Conservation (phyloP, 2,797 vertebrate species). For the Macropus fuliginosus region DNA sequence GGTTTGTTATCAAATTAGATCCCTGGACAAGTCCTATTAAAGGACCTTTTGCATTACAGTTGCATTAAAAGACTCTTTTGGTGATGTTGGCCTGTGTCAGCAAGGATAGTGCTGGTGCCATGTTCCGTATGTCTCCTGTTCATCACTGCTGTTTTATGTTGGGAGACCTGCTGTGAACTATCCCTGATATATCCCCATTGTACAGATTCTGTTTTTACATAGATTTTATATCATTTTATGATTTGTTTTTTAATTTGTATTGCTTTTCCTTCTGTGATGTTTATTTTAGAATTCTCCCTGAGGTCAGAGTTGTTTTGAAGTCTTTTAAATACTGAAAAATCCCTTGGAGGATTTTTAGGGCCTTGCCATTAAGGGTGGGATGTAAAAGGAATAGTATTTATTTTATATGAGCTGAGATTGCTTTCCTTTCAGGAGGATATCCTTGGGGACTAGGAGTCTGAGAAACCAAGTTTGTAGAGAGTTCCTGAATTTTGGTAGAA, state of each 20-base stretch:
- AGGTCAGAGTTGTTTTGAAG: not conserved
- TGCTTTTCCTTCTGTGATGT: not conserved
- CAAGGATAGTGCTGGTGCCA: too few relatives aligned
- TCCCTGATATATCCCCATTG: too few relatives aligned
- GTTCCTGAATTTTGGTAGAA: not conserved
- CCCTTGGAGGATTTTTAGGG: not conserved
- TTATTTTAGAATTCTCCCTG: not conserved
- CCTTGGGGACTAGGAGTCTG: not conserved
- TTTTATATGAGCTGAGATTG: not conserved
- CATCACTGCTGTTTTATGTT: too few relatives aligned
- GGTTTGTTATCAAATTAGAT: too few relatives aligned
- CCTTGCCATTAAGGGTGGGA: too few relatives aligned
- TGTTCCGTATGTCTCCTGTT: too few relatives aligned
- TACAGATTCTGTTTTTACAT: not conserved
- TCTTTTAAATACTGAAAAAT: not conserved
- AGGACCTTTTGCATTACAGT: too few relatives aligned
- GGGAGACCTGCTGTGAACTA: too few relatives aligned
- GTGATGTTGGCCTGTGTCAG: too few relatives aligned
- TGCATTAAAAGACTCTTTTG: too few relatives aligned
- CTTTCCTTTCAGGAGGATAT: not conserved
- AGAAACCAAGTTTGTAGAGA: not conserved
- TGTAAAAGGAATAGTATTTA: not conserved
- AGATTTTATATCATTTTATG: not conserved
- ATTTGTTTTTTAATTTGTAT: not conserved
- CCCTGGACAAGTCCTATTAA: too few relatives aligned